These are phyloP conservation scores for Carollia perspicillata DNA, from an alignment of 2,113 vertebrate genomes.

Conservation along the genomic window DNA sequence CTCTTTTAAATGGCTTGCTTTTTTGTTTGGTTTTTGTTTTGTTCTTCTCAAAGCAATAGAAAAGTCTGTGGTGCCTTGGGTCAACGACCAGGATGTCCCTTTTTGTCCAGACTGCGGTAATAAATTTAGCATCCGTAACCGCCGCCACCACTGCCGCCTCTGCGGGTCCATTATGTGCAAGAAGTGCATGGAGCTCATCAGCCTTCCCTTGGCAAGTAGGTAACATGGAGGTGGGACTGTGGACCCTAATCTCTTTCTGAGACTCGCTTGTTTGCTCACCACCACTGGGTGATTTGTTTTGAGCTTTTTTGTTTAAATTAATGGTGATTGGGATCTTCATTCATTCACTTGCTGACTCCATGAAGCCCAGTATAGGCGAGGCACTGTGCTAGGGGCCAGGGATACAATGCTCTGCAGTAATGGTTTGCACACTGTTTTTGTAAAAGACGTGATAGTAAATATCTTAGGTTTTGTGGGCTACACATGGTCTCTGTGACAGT, in stretches of 20 bases:
- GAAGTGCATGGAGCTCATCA: slow-evolving; percentile 93
- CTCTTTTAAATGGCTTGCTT: rapidly evolving
- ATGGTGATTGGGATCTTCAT: background rate
- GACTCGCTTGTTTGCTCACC: background rate
- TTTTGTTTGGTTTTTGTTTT: slow-evolving; percentile 32
- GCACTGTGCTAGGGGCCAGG: background rate
- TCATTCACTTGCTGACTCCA: background rate
- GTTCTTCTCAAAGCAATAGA: slow-evolving; percentile 87
- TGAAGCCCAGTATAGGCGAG: background rate
- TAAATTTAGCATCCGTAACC: slow-evolving; percentile 94
- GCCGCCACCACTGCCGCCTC: slow-evolving; percentile 97
- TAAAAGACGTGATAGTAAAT: background rate
- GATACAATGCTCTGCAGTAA: background rate
- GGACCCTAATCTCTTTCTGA: background rate
- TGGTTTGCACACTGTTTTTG: background rate
- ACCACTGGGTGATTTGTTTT: background rate
- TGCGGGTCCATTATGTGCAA: slow-evolving; percentile 98
- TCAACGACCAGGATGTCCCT: slow-evolving; percentile 95
- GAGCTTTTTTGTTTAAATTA: background rate
- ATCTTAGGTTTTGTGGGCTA: background rate
- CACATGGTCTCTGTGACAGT: background rate
- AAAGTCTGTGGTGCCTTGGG: slow-evolving; percentile 96
- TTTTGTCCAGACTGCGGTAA: slow-evolving; percentile 97
- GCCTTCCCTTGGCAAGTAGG: slow-evolving; percentile 92
- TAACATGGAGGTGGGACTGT: background rate